Base-by-base conservation (phyloP, 2,113 vertebrate genomes). In the Serinus canaria region DNA sequence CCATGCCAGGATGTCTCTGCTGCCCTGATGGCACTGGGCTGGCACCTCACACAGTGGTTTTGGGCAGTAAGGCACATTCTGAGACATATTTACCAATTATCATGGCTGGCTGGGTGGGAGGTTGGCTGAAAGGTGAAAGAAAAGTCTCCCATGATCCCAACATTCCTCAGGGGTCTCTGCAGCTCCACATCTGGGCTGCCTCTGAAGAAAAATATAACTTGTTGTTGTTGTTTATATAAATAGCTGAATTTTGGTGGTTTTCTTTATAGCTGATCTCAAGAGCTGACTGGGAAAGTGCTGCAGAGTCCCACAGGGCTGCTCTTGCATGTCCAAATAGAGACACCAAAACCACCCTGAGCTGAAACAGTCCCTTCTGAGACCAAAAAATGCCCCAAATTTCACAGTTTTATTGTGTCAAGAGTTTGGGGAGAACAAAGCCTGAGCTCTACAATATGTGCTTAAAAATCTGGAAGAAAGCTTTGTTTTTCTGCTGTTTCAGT, bases 71-170 rank as follows among this genome's bases (percentile, higher is more conserved):
- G 39, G 4, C 6, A 14, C 46, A 13, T 67, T 68, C n/a, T 59
- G 19, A 53, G 39, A 16, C 2, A 3, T 7, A 6, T 15, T 84
- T 41, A 19, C 74, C 33, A 62, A 10, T 90, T 30, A 15, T 33
- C 16, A 12, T 6, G 7, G 22, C 33, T 43, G 17, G 13, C 30
- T 52, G 2, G 3, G 14, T 5, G 31, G 39, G 30, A 11, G n/a
- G 37, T 15, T 19, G 64, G 6, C 83, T 63, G 46, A 39, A 20
- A n/a, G 13, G 8, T 22, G 24, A 41, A 59, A 18, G 41, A 46
- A 43, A 15, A 30, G 3, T 19, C 15, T 80, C 58, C 20, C 6
- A 0, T 17, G 7, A 18, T 37, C 37, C 22, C 0, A 0, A 2
- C 33, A 31, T 4, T 72, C 27, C 31, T 35, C n/a, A 20, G 21